Conservation (phyloP, 2,797 vertebrate species). For the Pantherophis alleghaniensis region DNA sequence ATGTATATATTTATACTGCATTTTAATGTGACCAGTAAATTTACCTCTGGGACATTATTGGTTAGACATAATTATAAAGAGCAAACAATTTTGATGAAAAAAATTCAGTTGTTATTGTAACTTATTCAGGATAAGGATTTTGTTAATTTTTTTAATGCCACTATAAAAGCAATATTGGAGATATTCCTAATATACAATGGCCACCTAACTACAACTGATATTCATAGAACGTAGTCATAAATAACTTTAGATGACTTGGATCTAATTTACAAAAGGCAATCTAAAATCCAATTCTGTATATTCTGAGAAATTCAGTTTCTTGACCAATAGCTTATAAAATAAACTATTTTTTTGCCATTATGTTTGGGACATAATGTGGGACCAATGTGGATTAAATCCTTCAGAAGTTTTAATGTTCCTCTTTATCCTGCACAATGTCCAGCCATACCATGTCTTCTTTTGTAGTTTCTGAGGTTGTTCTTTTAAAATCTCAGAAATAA, state of each 20-base stretch:
- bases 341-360: neutral
- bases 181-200: neutral
- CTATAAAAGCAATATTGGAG: neutral
- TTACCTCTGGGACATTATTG: neutral
- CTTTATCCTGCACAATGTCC: neutral
- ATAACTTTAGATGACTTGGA: neutral
- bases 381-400: neutral
- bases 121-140: constrained; percentile 2
- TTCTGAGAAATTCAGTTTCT: neutral
- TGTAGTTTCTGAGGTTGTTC: neutral
- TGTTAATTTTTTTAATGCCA: neutral
- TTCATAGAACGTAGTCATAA: neutral
- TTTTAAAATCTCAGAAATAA: neutral
- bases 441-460: neutral
- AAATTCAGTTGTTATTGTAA: constrained; percentile 10
- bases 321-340: neutral
- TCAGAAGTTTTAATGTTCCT: neutral
- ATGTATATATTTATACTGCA: neutral
- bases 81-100: constrained; percentile 6
- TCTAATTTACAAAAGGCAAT: neutral
- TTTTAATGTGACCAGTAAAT: neutral
- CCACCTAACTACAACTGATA: neutral
- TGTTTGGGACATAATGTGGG: neutral
- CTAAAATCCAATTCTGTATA: neutral
- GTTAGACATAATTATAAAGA: neutral